Evolutionary conservation across 2,113 vertebrate species (phyloP).

Genomic region (Etheostoma cragini): DNA sequence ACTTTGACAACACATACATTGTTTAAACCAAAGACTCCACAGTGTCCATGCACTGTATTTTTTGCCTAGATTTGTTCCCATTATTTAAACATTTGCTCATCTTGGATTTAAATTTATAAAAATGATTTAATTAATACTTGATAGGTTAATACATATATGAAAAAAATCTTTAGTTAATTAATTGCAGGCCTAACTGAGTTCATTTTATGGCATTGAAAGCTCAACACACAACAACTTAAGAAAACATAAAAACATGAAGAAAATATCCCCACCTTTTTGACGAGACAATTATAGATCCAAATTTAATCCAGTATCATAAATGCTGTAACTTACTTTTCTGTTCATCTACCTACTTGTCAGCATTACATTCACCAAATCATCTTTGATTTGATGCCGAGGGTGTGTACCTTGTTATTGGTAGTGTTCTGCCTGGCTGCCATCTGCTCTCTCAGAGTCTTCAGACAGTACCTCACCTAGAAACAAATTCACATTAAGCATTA

Average conservation of each 20-base stretch:
- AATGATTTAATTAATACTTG: background rate
- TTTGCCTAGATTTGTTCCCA: background rate
- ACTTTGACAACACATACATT: no score
- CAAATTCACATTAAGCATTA: conserved; percentile 10
- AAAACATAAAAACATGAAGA: background rate
- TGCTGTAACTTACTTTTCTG: background rate
- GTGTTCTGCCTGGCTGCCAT: conserved; percentile 83
- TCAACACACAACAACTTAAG: background rate
- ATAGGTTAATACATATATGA: background rate
- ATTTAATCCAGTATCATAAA: background rate
- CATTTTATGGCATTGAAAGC: background rate
- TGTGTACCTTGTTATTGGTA: conserved; percentile 73
- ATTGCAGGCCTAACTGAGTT: background rate
- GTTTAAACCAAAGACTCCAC: background rate
- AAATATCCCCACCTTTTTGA: background rate
- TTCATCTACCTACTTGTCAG: background rate
- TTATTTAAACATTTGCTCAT: background rate
- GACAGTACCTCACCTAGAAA: conserved; percentile 83
- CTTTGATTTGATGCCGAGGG: background rate
- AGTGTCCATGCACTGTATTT: background rate
- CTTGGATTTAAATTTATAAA: background rate
- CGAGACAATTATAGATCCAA: background rate
- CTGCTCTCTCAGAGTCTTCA: conserved; percentile 84
- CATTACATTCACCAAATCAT: background rate
- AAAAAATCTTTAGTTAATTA: background rate